Conservation (phyloP, 2,797 vertebrate genomes). For the Falco rusticolus region DNA sequence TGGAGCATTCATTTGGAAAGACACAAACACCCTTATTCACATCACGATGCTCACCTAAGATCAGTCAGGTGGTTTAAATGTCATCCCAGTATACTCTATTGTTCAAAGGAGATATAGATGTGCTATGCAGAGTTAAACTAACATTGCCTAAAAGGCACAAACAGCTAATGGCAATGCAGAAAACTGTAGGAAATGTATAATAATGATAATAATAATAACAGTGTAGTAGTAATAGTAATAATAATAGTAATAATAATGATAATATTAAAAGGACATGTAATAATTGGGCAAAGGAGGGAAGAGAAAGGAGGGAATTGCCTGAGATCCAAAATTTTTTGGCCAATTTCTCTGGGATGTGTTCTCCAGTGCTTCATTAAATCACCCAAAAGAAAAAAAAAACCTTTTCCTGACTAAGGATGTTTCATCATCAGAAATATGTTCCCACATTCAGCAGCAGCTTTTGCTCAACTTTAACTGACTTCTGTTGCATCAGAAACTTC, state of each 20-base stretch:
- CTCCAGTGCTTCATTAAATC: background rate
- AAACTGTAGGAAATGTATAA: background rate
- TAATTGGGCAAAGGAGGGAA: background rate
- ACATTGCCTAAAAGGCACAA: background rate
- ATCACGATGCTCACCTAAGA: background rate
- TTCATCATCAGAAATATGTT: background rate
- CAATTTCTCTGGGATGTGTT: background rate
- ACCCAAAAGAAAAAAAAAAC: background rate
- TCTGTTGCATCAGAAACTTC: background rate
- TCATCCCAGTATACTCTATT: background rate
- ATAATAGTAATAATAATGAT: no score
- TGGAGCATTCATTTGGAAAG: background rate
- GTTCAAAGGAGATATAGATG: background rate
- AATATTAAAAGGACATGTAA: background rate
- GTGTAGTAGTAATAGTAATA: no score
- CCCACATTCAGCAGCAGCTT: conserved; percentile 22
- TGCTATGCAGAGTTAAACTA: background rate
- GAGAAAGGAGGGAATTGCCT: background rate
- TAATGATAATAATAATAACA: background rate
- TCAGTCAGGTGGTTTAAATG: background rate
- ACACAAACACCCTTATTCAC: background rate
- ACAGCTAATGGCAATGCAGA: background rate
- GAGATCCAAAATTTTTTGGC: background rate
- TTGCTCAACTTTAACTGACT: conserved; percentile 1
- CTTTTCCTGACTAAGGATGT: background rate